A percentile compares a stretch with the other conserved stretches of the same genome.
Evolutionary conservation across 2,888 invertebrate species (phyloP).

Genomic region (Minunthozetes semirufus): DNA sequence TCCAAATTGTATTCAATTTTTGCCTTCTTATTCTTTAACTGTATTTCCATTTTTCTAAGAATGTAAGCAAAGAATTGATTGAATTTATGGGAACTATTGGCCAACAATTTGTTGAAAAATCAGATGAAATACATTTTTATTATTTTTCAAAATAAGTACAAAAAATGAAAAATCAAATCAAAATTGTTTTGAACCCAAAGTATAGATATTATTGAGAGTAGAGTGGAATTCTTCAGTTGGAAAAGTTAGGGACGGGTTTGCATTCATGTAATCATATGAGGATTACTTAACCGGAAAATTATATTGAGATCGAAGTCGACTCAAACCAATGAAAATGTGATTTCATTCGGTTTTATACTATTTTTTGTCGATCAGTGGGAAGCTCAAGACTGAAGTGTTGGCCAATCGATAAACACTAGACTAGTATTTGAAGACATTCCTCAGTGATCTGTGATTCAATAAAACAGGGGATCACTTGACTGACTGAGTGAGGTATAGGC

Average conservation of each 20-base stretch:
- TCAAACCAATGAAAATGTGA: neutral
- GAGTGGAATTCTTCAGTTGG: neutral
- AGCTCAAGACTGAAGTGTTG: neutral
- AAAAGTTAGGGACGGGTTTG: neutral
- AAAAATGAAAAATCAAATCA: neutral
- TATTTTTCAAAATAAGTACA: neutral
- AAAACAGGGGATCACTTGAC: neutral
- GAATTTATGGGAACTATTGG: neutral
- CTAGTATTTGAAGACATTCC: neutral
- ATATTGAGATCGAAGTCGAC: neutral
- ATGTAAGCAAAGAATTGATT: neutral
- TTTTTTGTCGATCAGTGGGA: neutral
- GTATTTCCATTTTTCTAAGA: neutral
- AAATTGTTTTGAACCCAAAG: neutral
- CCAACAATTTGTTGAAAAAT: neutral
- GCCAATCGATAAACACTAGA: neutral
- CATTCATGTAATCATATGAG: conserved; percentile 18
- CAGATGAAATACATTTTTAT: conserved; percentile 4
- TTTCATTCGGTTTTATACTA: neutral
- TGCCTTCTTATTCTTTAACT: too few relatives aligned
- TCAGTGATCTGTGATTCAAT: conserved; percentile 11
- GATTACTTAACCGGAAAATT: conserved; percentile 24
- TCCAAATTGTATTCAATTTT: too few relatives aligned
- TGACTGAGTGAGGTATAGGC: too few relatives aligned
- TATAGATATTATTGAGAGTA: neutral